Conservation (phyloP, 2,888 invertebrate genomes). For the Caenorhabditis sp. region DNA sequence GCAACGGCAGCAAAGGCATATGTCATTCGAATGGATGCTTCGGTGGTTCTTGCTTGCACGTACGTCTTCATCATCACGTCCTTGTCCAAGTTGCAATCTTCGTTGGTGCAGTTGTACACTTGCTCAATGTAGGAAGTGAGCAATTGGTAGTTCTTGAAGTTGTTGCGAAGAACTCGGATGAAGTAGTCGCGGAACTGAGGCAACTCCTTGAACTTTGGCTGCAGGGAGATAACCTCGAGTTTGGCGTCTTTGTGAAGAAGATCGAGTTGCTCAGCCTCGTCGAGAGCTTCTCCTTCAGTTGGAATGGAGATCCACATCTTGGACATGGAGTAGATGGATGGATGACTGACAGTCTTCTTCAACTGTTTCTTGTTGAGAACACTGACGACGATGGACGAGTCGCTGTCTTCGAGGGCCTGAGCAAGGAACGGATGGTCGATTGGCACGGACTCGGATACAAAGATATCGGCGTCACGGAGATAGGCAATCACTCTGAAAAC, state of each 20-base stretch:
- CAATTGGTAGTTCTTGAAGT: conserved; percentile 80
- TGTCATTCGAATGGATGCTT: conserved; percentile 78
- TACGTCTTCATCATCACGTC: conserved; percentile 65
- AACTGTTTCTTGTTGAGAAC: conserved; percentile 71
- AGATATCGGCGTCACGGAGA: conserved; percentile 73
- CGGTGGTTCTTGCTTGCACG: conserved; percentile 72
- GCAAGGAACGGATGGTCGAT: conserved; percentile 73
- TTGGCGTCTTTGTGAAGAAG: conserved; percentile 65
- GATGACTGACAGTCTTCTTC: conserved; percentile 52
- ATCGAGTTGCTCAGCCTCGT: conserved; percentile 66
- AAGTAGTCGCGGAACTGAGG: conserved; percentile 81
- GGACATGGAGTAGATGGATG: conserved; percentile 64
- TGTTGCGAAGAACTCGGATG: conserved; percentile 79
- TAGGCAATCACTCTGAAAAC: conserved; percentile 67
- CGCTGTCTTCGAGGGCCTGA: conserved; percentile 74
- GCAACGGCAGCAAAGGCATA: conserved; percentile 80
- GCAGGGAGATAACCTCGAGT: conserved; percentile 68
- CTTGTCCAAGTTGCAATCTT: conserved; percentile 67
- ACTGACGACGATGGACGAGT: conserved; percentile 76
- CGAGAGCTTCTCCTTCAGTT: conserved; percentile 72
- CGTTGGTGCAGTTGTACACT: conserved; percentile 72
- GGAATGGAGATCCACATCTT: conserved; percentile 76
- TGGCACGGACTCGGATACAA: conserved; percentile 75
- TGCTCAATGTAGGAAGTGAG: conserved; percentile 81
- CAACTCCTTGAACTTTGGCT: conserved; percentile 74